phyloP scores from a whole-genome alignment of 2,113 vertebrate genomes.

The Limanda limanda region DNA sequence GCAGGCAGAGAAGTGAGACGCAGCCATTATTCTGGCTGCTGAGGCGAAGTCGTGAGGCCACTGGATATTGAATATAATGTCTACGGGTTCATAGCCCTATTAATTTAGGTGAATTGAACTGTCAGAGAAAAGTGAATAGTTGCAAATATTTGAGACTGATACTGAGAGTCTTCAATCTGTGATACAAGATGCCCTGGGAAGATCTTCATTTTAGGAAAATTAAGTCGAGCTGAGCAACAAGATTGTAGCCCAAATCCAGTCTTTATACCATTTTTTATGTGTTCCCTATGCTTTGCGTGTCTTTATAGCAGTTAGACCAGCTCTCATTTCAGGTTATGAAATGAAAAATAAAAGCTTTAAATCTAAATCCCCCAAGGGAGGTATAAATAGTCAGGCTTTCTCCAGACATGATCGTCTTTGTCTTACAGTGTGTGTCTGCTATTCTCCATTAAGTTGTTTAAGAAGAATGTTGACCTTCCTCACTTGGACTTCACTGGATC shows the following conservation, averaged over 20 bases:
- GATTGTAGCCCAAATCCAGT: constrained; percentile 34
- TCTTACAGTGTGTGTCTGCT: constrained; percentile 6
- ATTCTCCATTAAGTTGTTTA: constrained; percentile 23
- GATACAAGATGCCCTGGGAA: background rate
- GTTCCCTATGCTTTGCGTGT: constrained; percentile 7
- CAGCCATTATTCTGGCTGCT: background rate
- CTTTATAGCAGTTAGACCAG: constrained; percentile 19
- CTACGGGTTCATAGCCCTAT: background rate
- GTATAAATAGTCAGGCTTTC: constrained; percentile 10
- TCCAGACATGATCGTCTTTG: background rate
- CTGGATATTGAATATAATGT: constrained; percentile 4
- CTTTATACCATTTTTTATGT: background rate
- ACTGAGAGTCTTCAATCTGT: background rate
- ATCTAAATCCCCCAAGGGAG: constrained; percentile 32
- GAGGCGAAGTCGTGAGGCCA: background rate
- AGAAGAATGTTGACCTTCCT: constrained; percentile 6
- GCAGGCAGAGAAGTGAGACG: constrained; percentile 12
- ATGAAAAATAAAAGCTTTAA: constrained; percentile 31
- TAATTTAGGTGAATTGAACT: background rate
- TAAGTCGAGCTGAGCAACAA: constrained; percentile 2
- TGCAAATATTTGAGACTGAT: background rate
- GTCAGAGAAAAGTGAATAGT: background rate
- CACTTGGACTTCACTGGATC: constrained; percentile 9
- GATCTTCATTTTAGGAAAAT: background rate
- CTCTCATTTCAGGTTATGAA: constrained; percentile 15